Percentiles rank a stretch among this genome's conserved stretches.
Evolutionary conservation across 2,888 invertebrate species (phyloP).

Genomic region (Galerucella calmariensis): DNA sequence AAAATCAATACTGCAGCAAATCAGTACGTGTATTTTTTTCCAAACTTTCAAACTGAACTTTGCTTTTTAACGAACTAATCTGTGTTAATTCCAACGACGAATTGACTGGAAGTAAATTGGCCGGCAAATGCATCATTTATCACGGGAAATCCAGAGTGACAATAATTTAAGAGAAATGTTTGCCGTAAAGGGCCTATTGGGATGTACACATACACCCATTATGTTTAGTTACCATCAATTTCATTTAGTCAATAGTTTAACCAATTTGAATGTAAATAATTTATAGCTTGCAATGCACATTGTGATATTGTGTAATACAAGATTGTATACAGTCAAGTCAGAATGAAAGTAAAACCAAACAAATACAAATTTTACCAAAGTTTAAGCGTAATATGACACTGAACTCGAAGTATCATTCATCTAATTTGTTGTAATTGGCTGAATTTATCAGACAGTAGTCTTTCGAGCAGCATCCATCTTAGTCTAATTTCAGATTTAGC

Average conservation of each 20-base stretch:
- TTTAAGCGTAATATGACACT: too few relatives aligned
- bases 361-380: too few relatives aligned
- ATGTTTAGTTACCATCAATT: slow-evolving; percentile 41
- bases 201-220: slow-evolving; percentile 31
- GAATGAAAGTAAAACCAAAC: too few relatives aligned
- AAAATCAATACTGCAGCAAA: slow-evolving; percentile 1
- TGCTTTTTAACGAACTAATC: slow-evolving; percentile 13
- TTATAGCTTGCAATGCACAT: slow-evolving; percentile 20
- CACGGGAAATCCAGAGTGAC: slow-evolving; percentile 37
- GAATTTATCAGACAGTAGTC: background rate
- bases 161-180: slow-evolving; percentile 42
- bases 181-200: slow-evolving; percentile 36
- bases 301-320: slow-evolving; percentile 16
- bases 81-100: slow-evolving; percentile 24
- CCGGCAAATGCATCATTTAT: slow-evolving; percentile 31
- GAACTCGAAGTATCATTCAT: too few relatives aligned
- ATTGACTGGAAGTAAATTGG: slow-evolving; percentile 33
- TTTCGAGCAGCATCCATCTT: background rate
- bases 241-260: slow-evolving; percentile 31
- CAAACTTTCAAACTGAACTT: background rate
- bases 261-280: slow-evolving; percentile 34
- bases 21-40: background rate
- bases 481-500: background rate
- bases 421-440: too few relatives aligned
- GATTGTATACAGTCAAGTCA: background rate